Evolutionary conservation across 2,113 vertebrate genomes (phyloP), one percentile per base, ranked within the genome.

Genomic region (Raja brachyura): DNA sequence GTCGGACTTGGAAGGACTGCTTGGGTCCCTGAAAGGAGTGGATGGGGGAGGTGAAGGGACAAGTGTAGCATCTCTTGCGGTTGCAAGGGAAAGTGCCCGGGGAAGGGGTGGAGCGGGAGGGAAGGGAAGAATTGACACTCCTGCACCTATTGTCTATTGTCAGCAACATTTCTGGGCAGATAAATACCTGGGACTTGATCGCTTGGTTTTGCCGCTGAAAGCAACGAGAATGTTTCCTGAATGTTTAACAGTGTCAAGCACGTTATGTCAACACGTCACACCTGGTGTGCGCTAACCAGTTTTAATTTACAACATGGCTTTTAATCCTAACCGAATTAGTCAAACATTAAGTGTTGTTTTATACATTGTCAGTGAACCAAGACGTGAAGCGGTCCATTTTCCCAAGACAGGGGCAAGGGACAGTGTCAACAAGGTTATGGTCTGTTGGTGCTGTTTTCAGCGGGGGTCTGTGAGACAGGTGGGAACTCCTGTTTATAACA

Each of bases 291-390:
- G 63, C 28, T n/a, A 61, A 88, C 83, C 59, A 66, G 83, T 56
- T 88, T 88, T 88, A 63, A 88, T 88, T 63, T 88, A 63, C 59
- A 66, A 14, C 0, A 6, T 63, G 59, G 8, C 59, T 88, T 48
- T 88, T 88, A 88, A 88, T 88, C 83, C 83, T 88, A 31, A n/a
- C 59, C 63, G 59, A n/a, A 66, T 88, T 63, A 88, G 83, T 88
- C 83, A 88, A 88, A 88, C 59, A 88, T 88, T 88, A 88, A 88
- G 83, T 88, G 83, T 88, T 88, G 83, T 63, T 88, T 88, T 88
- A 88, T 88, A 63, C 33, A 88, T 16, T 88, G n/a, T 88, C 83
- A 88, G 56, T 88, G 83, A 88, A 88, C 83, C 83, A 63, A 88
- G 63, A 61, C 83, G 31, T 31, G n/a, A 63, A 31, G 83, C 59